These are phyloP conservation scores for Lutraria lutraria DNA, from an alignment of 2,888 invertebrate species.

Conservation along the genomic window DNA sequence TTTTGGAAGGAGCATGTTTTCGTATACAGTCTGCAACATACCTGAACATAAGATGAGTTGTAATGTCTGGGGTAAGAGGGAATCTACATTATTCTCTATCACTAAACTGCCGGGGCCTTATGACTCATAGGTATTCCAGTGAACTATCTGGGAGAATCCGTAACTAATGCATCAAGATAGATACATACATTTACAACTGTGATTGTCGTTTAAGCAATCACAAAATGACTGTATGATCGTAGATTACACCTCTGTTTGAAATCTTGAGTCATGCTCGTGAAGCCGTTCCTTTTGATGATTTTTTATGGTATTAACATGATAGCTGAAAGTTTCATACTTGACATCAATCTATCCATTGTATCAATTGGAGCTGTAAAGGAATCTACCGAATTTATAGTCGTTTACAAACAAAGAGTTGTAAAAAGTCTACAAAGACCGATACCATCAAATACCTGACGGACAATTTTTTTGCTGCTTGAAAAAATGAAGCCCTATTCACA, in stretches of 20 bases:
- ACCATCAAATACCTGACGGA: not conserved
- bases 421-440: not conserved
- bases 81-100: not conserved
- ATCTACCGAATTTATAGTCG: not conserved
- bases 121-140: not conserved
- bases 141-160: not conserved
- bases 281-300: not conserved
- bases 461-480: not conserved
- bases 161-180: not conserved
- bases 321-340: not conserved
- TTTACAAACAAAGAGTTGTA: not conserved
- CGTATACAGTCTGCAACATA: not conserved
- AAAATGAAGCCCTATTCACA: not conserved
- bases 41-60: not conserved
- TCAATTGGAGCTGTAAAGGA: not conserved
- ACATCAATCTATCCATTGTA: not conserved
- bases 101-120: not conserved
- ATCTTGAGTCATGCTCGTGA: conserved; percentile 20
- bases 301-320: not conserved
- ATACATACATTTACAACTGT: conserved; percentile 20
- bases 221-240: not conserved
- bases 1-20: no score
- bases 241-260: conserved; percentile 6
- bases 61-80: not conserved
- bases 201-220: conserved; percentile 22